phyloP scores from a whole-genome alignment of 2,797 vertebrate genomes.

The Xiphophorus birchmanni region DNA sequence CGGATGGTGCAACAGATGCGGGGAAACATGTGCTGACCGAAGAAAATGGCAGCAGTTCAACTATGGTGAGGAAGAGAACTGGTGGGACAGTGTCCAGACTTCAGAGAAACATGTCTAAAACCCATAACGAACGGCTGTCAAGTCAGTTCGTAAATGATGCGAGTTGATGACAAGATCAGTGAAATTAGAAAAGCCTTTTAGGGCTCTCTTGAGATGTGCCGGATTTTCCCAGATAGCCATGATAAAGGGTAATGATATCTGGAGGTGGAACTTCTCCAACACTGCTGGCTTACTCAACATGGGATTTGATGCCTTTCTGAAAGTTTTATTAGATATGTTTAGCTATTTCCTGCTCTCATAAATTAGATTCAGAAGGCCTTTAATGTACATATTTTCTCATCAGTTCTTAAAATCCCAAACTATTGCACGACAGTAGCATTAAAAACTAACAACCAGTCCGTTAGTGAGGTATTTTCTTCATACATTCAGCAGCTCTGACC shows the following conservation, averaged over 20 bases:
- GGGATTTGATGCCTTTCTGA: slow-evolving; percentile 11
- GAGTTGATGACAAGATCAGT: slow-evolving; percentile 39
- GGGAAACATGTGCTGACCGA: slow-evolving; percentile 59
- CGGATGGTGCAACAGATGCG: slow-evolving; percentile 64
- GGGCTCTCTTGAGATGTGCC: slow-evolving; percentile 21
- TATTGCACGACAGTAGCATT: background rate
- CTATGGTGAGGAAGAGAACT: slow-evolving; percentile 24
- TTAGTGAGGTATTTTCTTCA: background rate
- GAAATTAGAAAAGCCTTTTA: slow-evolving; percentile 42
- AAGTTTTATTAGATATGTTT: slow-evolving; percentile 6
- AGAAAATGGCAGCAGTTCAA: slow-evolving; percentile 56
- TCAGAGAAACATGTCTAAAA: slow-evolving; percentile 34
- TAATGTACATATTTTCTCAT: slow-evolving; percentile 3
- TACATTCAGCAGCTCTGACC: background rate
- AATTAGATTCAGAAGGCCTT: slow-evolving; percentile 6
- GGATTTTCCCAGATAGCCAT: slow-evolving; percentile 32
- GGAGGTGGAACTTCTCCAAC: slow-evolving; percentile 17
- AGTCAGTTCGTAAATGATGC: slow-evolving; percentile 28
- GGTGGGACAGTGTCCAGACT: slow-evolving; percentile 15
- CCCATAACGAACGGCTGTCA: slow-evolving; percentile 32
- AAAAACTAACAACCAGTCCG: background rate
- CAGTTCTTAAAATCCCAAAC: background rate
- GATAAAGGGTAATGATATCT: slow-evolving; percentile 14
- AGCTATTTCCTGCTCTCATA: slow-evolving; percentile 8
- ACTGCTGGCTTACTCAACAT: slow-evolving; percentile 12